Conservation (phyloP, 2,113 vertebrate species). For the Holacanthus passer region DNA sequence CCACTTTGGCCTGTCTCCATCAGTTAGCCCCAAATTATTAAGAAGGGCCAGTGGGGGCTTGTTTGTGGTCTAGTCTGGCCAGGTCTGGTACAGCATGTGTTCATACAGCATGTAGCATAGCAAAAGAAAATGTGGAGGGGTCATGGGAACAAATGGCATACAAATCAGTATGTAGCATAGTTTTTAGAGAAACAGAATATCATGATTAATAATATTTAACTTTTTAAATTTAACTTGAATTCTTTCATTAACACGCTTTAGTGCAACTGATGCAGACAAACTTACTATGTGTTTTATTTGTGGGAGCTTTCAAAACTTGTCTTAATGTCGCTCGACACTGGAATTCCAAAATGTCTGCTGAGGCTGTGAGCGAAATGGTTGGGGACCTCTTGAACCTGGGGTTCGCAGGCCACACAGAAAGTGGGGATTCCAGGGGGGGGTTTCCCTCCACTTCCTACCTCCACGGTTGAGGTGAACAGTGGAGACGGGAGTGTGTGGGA, state of each 20-base stretch:
- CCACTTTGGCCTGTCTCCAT: constrained; percentile 77
- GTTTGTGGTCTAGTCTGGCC: constrained; percentile 62
- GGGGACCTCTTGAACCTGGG: constrained; percentile 34
- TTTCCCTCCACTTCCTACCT: constrained; percentile 70
- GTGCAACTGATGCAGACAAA: too few species aligned
- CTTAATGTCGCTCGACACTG: neutral
- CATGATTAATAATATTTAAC: too few species aligned
- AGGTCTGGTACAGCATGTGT: constrained; percentile 14
- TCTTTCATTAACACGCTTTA: neutral
- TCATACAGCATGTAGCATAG: neutral
- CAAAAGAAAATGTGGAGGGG: neutral
- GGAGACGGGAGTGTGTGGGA: constrained; percentile 68
- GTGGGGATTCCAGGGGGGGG: constrained; percentile 61
- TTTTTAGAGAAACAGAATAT: neutral
- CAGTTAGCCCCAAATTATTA: constrained; percentile 73
- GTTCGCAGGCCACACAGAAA: constrained; percentile 71
- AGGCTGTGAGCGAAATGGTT: neutral
- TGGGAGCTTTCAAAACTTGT: neutral
- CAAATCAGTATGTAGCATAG: too few species aligned
- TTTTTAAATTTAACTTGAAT: neutral
- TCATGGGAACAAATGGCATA: neutral
- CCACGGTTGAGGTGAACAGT: constrained; percentile 73
- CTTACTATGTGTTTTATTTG: neutral
- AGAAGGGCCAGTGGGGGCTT: constrained; percentile 61
- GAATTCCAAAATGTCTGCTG: neutral